Percentiles rank a stretch among this genome's conserved stretches.
phyloP scores from a whole-genome alignment of 2,797 vertebrate genomes.

The Erethizon dorsatum region DNA sequence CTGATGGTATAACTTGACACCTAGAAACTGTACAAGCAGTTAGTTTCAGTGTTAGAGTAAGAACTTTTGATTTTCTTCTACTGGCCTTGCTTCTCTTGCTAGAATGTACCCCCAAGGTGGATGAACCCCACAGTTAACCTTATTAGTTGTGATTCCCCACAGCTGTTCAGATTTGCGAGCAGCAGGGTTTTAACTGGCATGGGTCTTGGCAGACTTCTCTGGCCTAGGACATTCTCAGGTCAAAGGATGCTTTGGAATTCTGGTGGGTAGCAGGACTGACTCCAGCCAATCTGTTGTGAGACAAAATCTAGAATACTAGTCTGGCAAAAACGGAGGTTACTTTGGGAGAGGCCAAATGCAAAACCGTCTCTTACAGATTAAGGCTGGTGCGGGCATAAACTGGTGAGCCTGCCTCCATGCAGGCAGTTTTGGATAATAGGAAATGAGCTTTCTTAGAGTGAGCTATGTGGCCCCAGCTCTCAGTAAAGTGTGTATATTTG shows the following conservation, averaged over 20 bases:
- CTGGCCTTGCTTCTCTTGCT: not conserved
- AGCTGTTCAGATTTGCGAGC: not conserved
- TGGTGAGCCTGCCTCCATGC: not conserved
- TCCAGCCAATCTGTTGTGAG: conserved; percentile 10
- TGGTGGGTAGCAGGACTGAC: not conserved
- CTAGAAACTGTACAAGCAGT: not conserved
- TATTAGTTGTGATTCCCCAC: not conserved
- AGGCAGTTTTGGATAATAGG: not conserved
- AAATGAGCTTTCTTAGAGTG: not conserved
- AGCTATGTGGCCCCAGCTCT: not conserved
- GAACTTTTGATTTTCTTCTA: not conserved
- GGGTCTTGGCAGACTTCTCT: not conserved
- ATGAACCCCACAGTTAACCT: not conserved
- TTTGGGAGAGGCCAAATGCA: not conserved
- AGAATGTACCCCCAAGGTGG: not conserved
- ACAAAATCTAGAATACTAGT: not conserved
- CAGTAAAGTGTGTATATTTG: not conserved
- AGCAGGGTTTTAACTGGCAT: not conserved
- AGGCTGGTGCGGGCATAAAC: not conserved
- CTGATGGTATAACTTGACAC: not conserved
- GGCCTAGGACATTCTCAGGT: not conserved
- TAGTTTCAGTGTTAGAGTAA: conserved; percentile 2
- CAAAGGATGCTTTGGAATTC: conserved; percentile 11
- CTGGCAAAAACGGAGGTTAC: conserved; percentile 19
- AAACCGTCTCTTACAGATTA: not conserved